Evolutionary conservation across 2,888 invertebrate genomes (phyloP), one percentile per base, ranked within the genome.

Genomic region (Lasioglossum leucozonium): DNA sequence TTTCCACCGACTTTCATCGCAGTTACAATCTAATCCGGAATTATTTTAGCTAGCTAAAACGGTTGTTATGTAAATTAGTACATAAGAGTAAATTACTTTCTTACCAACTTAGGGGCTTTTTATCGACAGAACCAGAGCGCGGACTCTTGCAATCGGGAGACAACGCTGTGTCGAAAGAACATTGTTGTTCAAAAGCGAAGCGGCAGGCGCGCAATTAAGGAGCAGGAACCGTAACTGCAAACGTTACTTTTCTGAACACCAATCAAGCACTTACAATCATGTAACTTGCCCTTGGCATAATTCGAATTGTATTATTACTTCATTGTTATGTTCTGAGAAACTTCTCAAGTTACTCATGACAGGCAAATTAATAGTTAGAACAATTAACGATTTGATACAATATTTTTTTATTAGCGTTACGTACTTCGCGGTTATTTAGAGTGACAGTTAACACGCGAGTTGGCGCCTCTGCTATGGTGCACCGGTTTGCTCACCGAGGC

Each of bases 201-300:
- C 55, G 30, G 16, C 62, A 77, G 47, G 26, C 72, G 40, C 47
- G 72, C 69, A 86, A 84, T 84, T 71, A 78, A 87, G 75, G 72
- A 85, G 67, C 72, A 77, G 83, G 58, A 72, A 62, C 74, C 83
- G 79, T 84, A 83, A 87, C 81, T 75, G 40, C 79, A 75, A 69
- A 88, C 69, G 81, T 84, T 87, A 62, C 34, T 77, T 82, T 85
- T 82, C 79, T 85, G 79, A 69, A 85, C 77, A 72, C 69, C 40
- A 86, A 87, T 84, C 81, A 79, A 77, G 47, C 69, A 78, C 80
- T 67, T 51, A 62, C 44, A 77, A 73, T 87, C 86, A 82, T 84
- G 84, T 87, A 87, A 91, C 77, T 79, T 84, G 89, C 81, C 88
- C 90, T 91, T 90, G 90, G 72, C 90, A 90, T 81, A 77, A 77